These are phyloP conservation scores for Apantesis nais DNA, from an alignment of 2,888 invertebrate species.

Conservation along the genomic window DNA sequence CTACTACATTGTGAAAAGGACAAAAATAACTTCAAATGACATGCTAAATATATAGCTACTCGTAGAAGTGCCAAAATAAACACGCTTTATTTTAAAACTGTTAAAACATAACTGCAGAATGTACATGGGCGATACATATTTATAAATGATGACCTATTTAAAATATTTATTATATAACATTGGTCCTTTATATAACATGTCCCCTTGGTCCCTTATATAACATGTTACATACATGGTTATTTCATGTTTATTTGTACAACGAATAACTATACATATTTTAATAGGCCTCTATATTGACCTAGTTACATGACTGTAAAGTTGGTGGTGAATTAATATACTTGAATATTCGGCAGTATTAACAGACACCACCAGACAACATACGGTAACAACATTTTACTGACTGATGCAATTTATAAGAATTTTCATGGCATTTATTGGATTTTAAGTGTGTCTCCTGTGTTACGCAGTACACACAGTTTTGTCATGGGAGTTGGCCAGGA, in stretches of 20 bases:
- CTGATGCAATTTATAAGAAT: neutral
- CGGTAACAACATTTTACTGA: neutral
- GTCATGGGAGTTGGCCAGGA: too few relatives aligned
- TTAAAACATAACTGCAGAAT: slow-evolving; percentile 33
- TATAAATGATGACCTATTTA: slow-evolving; percentile 29
- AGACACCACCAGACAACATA: neutral
- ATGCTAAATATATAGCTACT: slow-evolving; percentile 32
- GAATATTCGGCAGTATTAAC: too few relatives aligned
- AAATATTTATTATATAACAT: slow-evolving; percentile 22
- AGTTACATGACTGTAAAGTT: neutral
- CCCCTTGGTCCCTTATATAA: too few relatives aligned
- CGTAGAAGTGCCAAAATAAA: slow-evolving; percentile 52
- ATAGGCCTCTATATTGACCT: neutral
- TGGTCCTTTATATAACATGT: too few relatives aligned
- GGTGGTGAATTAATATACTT: neutral
- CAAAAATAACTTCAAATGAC: slow-evolving; percentile 37
- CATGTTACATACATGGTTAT: neutral
- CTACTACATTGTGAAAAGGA: slow-evolving; percentile 22
- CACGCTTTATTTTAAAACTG: slow-evolving; percentile 47
- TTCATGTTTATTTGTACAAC: neutral
- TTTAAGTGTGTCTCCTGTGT: neutral
- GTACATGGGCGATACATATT: slow-evolving; percentile 23
- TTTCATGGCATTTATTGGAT: neutral
- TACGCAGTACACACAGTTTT: neutral
- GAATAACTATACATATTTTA: neutral